Percentiles rank a stretch among this genome's conserved stretches.
Evolutionary conservation across 2,113 vertebrate species (phyloP).

Genomic region (Globicephala melas): DNA sequence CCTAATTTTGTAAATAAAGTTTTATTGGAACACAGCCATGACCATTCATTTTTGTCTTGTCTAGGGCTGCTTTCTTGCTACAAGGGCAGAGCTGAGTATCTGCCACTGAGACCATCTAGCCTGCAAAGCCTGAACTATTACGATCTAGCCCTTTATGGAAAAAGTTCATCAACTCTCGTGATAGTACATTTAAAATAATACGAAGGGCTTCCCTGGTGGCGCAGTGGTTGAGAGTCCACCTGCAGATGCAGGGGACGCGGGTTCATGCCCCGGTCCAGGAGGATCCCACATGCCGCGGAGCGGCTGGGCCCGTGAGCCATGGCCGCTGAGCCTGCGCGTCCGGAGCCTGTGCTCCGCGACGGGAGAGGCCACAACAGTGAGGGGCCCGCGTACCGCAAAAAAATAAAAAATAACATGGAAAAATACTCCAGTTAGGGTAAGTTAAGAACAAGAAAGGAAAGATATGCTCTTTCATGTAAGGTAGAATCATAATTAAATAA

Average conservation of each 20-base stretch:
- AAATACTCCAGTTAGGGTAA: background rate
- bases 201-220: too few relatives aligned
- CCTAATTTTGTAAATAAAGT: background rate
- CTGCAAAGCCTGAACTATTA: background rate
- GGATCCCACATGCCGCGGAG: too few relatives aligned
- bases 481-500: background rate
- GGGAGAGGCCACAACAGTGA: too few relatives aligned
- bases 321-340: too few relatives aligned
- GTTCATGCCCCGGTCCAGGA: too few relatives aligned
- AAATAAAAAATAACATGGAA: background rate
- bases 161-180: background rate
- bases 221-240: too few relatives aligned
- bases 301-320: too few relatives aligned
- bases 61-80: background rate
- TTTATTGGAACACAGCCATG: background rate
- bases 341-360: too few relatives aligned
- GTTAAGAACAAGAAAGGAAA: background rate
- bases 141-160: background rate
- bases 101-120: background rate
- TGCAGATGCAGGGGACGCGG: too few relatives aligned
- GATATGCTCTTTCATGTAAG: background rate
- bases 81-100: background rate
- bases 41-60: background rate
- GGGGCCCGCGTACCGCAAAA: too few relatives aligned
- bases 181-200: background rate